Percentiles rank a stretch among this genome's conserved stretches.
Evolutionary conservation across 2,888 invertebrate species (phyloP).

Genomic region (Crepidodera aurea): DNA sequence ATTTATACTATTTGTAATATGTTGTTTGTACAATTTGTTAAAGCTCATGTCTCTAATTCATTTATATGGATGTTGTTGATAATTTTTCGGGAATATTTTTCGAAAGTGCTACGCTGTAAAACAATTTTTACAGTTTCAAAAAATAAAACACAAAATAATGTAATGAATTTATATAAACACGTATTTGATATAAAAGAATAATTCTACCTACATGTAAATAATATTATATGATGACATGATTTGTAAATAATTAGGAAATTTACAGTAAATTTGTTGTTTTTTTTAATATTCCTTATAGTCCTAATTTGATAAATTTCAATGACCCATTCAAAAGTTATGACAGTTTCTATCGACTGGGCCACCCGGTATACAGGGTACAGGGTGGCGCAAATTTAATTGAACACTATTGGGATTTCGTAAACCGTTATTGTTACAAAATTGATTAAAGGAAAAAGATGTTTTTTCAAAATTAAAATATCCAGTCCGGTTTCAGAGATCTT

Average conservation of each 20-base stretch:
- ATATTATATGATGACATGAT: conserved; percentile 37
- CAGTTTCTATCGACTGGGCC: too few relatives aligned
- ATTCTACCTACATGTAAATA: conserved; percentile 41
- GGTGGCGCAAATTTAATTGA: too few relatives aligned
- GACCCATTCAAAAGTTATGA: too few relatives aligned
- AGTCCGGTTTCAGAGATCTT: too few relatives aligned
- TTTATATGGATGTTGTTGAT: conserved; percentile 20
- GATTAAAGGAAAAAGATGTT: too few relatives aligned
- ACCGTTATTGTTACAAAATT: too few relatives aligned
- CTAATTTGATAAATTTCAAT: too few relatives aligned
- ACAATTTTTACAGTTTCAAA: conserved; percentile 53
- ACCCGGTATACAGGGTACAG: too few relatives aligned
- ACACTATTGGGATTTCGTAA: too few relatives aligned
- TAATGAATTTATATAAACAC: conserved; percentile 51
- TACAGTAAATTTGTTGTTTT: not conserved
- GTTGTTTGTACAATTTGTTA: conserved; percentile 56
- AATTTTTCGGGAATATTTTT: conserved; percentile 21
- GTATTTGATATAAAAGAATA: conserved; percentile 39
- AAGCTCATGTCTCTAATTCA: conserved; percentile 31
- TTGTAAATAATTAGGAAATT: conserved; percentile 32
- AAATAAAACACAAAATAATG: conserved; percentile 50
- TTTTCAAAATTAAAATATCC: too few relatives aligned
- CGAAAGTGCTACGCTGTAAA: conserved; percentile 39
- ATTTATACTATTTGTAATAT: conserved; percentile 50
- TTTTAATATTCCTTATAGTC: not conserved